phyloP scores from a whole-genome alignment of 2,888 invertebrate genomes.

The Athalia cordata region DNA sequence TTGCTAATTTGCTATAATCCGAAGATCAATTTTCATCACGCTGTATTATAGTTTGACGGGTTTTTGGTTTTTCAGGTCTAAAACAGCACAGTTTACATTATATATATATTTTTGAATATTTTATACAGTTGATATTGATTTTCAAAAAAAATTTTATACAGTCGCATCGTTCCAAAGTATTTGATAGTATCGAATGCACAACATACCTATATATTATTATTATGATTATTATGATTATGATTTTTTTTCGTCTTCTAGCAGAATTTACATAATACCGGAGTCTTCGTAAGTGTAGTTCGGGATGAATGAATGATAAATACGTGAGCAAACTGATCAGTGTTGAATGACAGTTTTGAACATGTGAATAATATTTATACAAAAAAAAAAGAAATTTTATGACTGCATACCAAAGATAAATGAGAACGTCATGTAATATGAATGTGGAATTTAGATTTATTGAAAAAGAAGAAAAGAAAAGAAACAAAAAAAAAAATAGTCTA shows the following conservation, averaged over 20 bases:
- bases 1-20: no score
- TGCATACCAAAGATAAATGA: slow-evolving; percentile 72
- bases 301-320: slow-evolving; percentile 34
- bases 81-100: slow-evolving; percentile 16
- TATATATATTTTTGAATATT: slow-evolving; percentile 37
- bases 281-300: slow-evolving; percentile 11
- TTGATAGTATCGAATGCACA: slow-evolving; percentile 56
- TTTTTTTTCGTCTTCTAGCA: slow-evolving; percentile 44
- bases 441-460: slow-evolving; percentile 56
- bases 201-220: slow-evolving; percentile 46
- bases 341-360: slow-evolving; percentile 54
- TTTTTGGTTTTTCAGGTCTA: neutral
- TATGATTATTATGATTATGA: neutral
- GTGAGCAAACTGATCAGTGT: slow-evolving; percentile 50
- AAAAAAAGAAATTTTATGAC: slow-evolving; percentile 60
- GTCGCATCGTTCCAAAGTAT: slow-evolving; percentile 44
- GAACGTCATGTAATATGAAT: slow-evolving; percentile 67
- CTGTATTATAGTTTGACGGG: no score
- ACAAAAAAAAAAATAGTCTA: slow-evolving; percentile 34
- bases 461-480: no score
- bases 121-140: slow-evolving; percentile 27
- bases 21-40: no score
- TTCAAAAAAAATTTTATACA: neutral
- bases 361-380: slow-evolving; percentile 64
- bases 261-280: slow-evolving; percentile 31